phyloP scores from a whole-genome alignment of 2,113 vertebrate genomes.

The Neogobius melanostomus region DNA sequence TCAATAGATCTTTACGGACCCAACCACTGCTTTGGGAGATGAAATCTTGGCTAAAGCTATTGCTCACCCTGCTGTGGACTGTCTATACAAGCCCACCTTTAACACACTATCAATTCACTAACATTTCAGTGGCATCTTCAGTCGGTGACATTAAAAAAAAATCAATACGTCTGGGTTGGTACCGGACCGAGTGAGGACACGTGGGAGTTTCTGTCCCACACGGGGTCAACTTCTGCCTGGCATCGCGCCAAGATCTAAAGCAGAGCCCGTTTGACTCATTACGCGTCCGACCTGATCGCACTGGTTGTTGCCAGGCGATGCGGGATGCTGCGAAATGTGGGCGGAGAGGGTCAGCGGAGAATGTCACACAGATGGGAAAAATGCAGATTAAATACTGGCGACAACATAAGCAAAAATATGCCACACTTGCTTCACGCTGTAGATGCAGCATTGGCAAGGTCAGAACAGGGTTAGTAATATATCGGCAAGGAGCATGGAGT shows the following conservation, averaged over 20 bases:
- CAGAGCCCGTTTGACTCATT: constrained; percentile 64
- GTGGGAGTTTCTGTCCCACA: constrained; percentile 56
- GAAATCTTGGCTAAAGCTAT: constrained; percentile 16
- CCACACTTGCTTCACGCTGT: background rate
- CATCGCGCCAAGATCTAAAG: constrained; percentile 48
- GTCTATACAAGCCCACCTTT: constrained; percentile 25
- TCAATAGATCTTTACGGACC: background rate
- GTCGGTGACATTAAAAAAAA: constrained; percentile 68
- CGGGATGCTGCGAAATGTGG: constrained; percentile 33
- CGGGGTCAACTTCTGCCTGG: constrained; percentile 57
- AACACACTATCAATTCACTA: constrained; percentile 45
- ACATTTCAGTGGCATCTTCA: constrained; percentile 49
- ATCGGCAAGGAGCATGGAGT: background rate
- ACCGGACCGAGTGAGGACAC: constrained; percentile 44
- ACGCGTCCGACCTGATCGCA: constrained; percentile 63
- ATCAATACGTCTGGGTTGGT: constrained; percentile 49
- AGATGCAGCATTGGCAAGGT: background rate
- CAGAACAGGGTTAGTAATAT: background rate
- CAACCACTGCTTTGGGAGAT: constrained; percentile 15
- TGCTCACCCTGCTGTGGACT: constrained; percentile 17
- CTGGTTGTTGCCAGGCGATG: constrained; percentile 65
- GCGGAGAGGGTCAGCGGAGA: constrained; percentile 42
- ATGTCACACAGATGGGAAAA: constrained; percentile 47
- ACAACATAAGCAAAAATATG: constrained; percentile 3
- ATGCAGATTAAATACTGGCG: constrained; percentile 29